Percentiles rank a stretch among this genome's conserved stretches.
Conservation (phyloP, 1,140 invertebrate genomes). For the Drosophila pandora region DNA sequence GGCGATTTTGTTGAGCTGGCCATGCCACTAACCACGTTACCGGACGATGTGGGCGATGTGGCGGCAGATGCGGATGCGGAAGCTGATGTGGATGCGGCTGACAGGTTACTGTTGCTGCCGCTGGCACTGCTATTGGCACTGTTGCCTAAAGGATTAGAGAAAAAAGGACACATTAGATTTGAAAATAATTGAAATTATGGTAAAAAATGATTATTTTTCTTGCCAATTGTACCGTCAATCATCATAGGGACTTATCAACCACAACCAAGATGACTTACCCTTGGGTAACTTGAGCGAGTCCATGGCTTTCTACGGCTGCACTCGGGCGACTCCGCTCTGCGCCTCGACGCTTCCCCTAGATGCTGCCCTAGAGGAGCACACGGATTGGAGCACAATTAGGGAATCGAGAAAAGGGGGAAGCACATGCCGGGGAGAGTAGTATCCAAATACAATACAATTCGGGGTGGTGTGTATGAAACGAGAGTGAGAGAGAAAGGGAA, state of each 20-base stretch:
- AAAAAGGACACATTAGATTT: background rate
- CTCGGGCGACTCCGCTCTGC: constrained; percentile 57
- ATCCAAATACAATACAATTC: constrained; percentile 69
- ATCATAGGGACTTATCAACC: background rate
- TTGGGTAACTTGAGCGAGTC: constrained; percentile 81
- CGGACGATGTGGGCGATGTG: constrained; percentile 66
- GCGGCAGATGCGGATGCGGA: constrained; percentile 53
- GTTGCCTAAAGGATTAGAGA: constrained; percentile 25
- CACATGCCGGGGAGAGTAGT: constrained; percentile 2
- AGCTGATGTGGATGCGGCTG: constrained; percentile 57
- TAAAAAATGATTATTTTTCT: background rate
- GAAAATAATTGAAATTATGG: no score
- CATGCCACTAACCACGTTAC: constrained; percentile 20
- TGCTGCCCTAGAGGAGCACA: constrained; percentile 59
- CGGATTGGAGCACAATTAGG: constrained; percentile 39
- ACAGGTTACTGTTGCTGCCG: constrained; percentile 72
- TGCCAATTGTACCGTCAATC: background rate
- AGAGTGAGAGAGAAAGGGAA: constrained; percentile 36
- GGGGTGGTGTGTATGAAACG: constrained; percentile 52
- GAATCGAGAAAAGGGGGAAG: constrained; percentile 2
- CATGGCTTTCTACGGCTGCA: constrained; percentile 76
- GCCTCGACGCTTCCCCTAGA: constrained; percentile 29
- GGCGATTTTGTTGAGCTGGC: constrained; percentile 51
- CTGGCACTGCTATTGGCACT: constrained; percentile 66
- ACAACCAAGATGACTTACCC: constrained; percentile 45